Percentiles rank a stretch among this genome's conserved stretches.
Conservation (phyloP, 2,113 vertebrate genomes). For the Todiramphus saurophagus region DNA sequence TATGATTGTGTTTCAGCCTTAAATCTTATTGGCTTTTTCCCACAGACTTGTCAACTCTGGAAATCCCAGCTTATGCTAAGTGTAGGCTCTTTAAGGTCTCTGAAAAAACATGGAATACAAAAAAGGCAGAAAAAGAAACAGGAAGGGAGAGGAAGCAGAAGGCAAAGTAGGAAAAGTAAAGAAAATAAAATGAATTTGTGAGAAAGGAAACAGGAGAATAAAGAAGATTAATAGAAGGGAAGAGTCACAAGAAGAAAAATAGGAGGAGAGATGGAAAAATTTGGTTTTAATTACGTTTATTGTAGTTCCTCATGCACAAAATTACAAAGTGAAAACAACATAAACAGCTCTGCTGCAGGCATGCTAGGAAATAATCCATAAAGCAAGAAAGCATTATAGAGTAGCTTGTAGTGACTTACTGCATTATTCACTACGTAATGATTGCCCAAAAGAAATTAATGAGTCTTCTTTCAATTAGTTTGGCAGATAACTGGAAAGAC, state of each 20-base stretch:
- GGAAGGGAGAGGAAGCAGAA: neutral
- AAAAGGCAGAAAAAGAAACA: neutral
- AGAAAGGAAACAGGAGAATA: neutral
- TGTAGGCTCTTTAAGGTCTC: neutral
- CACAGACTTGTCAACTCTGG: conserved; percentile 41
- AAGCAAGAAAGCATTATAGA: conserved; percentile 14
- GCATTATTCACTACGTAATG: conserved; percentile 28
- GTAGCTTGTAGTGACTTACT: conserved; percentile 38
- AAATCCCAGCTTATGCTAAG: neutral
- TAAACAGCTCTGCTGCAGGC: conserved; percentile 57
- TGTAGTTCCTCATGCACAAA: conserved; percentile 61
- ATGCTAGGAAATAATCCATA: conserved; percentile 49
- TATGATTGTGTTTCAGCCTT: conserved; percentile 11
- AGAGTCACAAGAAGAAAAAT: neutral
- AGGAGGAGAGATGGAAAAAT: conserved; percentile 31
- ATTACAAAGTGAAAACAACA: conserved; percentile 53
- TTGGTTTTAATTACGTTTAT: conserved; percentile 60
- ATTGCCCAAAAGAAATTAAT: conserved; percentile 53
- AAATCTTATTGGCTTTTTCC: conserved; percentile 14
- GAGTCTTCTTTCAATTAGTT: conserved; percentile 52
- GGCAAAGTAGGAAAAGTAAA: neutral
- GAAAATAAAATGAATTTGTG: neutral
- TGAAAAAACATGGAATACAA: neutral
- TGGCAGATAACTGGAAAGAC: conserved; percentile 26
- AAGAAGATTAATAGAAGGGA: neutral